Base-by-base conservation (phyloP, 1,140 invertebrate genomes). In the Monomorium pharaonis region DNA sequence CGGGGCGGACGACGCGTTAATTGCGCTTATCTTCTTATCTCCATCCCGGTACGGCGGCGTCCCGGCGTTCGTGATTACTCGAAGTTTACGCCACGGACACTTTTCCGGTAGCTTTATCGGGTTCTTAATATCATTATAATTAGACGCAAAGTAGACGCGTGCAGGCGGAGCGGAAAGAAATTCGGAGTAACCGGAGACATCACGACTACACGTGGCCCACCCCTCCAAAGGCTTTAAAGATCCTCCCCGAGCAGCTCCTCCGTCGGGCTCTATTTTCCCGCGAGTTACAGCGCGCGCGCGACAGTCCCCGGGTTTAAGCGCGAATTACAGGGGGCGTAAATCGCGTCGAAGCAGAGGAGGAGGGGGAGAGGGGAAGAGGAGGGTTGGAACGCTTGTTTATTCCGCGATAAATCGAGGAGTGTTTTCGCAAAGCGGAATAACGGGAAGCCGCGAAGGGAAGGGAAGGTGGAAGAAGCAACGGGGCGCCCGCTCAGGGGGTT, bases 351-450 rank as follows among this genome's bases (percentile, higher is more conserved):
- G n/a, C n/a, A n/a, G n/a, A n/a, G n/a, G n/a, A n/a, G n/a, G n/a
- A n/a, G n/a, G n/a, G n/a, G n/a, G n/a, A n/a, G n/a, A n/a, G n/a
- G n/a, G n/a, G n/a, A n/a, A n/a, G n/a, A n/a, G n/a, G 24, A 24
- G 77, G 44, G 10, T 24, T 12, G 86, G 78, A 88, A 58, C 86
- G 75, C 83, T 86, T 88, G 87, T 89, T 89, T 89, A 76, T 86
- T 86, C 75, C 87, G 60, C 88, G 88, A 89, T 89, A 89, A 88
- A 89, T 89, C 87, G 72, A 76, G 87, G 58, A 70, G 70, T 37
- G 60, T 74, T 51, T n/a, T 74, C 86, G 67, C 51, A 81, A 78
- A 58, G 83, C 72, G 62, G 58, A 75, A 65, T 76, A 80, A 89
- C 88, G 84, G 70, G 84, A 86, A 70, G 62, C 54, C 47, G 27